Conservation (phyloP, 1,140 invertebrate genomes). For the Tetramorium alpestre region DNA sequence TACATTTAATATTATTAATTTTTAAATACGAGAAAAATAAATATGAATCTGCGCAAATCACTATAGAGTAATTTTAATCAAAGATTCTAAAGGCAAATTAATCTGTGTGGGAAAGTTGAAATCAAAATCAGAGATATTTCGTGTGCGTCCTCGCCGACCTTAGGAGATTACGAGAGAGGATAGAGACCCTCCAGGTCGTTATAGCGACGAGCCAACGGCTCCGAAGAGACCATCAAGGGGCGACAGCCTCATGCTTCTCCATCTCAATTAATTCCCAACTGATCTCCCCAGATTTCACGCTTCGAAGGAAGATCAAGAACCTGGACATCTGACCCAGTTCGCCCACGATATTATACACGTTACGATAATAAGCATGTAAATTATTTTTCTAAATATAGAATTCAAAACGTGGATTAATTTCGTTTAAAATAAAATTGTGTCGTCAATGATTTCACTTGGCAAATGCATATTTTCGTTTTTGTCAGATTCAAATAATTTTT, state of each 20-base stretch:
- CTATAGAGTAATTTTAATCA: not conserved
- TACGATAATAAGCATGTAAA: not conserved
- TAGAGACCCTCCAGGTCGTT: constrained; percentile 47
- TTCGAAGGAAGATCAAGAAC: constrained; percentile 21
- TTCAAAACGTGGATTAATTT: not conserved
- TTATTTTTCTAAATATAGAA: not conserved
- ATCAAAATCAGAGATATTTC: not conserved
- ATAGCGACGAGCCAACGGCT: constrained; percentile 47
- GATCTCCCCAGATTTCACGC: constrained; percentile 14
- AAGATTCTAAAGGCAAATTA: constrained; percentile 4
- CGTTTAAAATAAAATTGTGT: not conserved
- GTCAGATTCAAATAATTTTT: not conserved
- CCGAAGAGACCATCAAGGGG: constrained; percentile 26
- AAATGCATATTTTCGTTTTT: not conserved
- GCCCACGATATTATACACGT: not conserved
- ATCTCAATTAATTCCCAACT: constrained; percentile 45
- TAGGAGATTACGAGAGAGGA: constrained; percentile 27
- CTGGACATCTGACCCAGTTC: constrained; percentile 15
- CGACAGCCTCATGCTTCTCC: not conserved
- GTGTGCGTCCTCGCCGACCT: constrained; percentile 23
- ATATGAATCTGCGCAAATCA: not conserved
- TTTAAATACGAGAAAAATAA: not conserved
- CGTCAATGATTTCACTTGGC: not conserved
- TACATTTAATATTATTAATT: not conserved
- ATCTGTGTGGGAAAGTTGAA: not conserved